phyloP scores from a whole-genome alignment of 2,888 invertebrate species.

The Masnerella sp. region DNA sequence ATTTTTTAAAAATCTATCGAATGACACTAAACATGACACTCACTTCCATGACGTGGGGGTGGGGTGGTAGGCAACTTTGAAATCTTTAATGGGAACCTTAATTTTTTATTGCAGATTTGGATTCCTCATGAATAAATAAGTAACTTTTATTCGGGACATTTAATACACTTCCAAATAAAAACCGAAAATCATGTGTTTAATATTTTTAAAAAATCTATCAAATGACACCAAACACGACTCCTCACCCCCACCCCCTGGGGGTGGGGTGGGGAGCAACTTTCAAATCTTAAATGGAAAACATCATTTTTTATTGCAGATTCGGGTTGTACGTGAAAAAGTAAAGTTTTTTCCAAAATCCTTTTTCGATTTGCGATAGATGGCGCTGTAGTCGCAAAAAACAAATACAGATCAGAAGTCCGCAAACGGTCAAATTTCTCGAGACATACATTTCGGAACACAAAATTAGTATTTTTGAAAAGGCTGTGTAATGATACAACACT shows the following conservation, averaged over 20 bases:
- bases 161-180: too few relatives aligned
- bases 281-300: background rate
- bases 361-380: constrained; percentile 3
- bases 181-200: too few relatives aligned
- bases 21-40: background rate
- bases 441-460: constrained; percentile 1
- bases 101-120: background rate
- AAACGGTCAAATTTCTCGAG: constrained; percentile 7
- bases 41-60: background rate
- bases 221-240: too few relatives aligned
- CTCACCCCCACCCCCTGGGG: too few relatives aligned
- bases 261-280: too few relatives aligned
- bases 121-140: background rate
- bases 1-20: background rate
- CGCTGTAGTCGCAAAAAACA: constrained; percentile 7
- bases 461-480: background rate
- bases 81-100: background rate
- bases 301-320: background rate
- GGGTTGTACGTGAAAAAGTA: background rate
- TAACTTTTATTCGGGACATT: too few relatives aligned
- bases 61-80: background rate
- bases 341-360: background rate
- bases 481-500: background rate
- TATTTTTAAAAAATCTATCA: too few relatives aligned
- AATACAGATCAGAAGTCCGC: constrained; percentile 4